Evolutionary conservation across 2,888 invertebrate species (phyloP).

Genomic region (Piscicola geometra): DNA sequence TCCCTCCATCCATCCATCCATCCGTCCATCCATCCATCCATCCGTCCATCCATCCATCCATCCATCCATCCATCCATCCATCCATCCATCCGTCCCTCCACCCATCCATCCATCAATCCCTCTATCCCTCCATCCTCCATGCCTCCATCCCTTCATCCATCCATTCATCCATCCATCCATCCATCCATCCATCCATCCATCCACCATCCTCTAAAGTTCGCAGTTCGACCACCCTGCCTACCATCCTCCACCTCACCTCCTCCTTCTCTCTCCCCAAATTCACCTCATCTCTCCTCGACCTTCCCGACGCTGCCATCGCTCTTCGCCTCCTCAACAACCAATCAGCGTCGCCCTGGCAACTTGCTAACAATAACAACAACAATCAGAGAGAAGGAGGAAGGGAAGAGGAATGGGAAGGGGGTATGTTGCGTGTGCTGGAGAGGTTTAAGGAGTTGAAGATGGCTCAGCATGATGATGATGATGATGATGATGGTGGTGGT

Average conservation of each 20-base stretch:
- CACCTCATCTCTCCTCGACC: conserved; percentile 21
- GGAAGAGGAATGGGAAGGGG: too few relatives aligned
- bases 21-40: too few relatives aligned
- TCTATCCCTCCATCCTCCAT: too few relatives aligned
- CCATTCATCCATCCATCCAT: too few relatives aligned
- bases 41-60: too few relatives aligned
- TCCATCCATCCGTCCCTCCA: too few relatives aligned
- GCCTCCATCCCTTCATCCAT: too few relatives aligned
- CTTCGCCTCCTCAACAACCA: conserved; percentile 18
- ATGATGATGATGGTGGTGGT: not conserved
- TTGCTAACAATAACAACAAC: not conserved
- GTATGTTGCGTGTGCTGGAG: not conserved
- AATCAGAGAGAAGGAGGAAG: too few relatives aligned
- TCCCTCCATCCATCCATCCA: too few relatives aligned
- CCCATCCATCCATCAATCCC: too few relatives aligned
- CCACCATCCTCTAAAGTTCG: not conserved
- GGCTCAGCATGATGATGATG: not conserved
- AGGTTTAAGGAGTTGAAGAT: not conserved
- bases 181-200: too few relatives aligned
- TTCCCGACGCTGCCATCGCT: conserved; percentile 25
- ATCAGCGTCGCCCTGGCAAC: conserved; percentile 12
- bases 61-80: too few relatives aligned
- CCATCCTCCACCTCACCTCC: conserved; percentile 23
- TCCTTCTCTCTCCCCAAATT: conserved; percentile 4
- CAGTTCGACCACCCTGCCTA: conserved; percentile 3